Conservation (phyloP, 2,113 vertebrate genomes). For the Amblyornis subalaris region DNA sequence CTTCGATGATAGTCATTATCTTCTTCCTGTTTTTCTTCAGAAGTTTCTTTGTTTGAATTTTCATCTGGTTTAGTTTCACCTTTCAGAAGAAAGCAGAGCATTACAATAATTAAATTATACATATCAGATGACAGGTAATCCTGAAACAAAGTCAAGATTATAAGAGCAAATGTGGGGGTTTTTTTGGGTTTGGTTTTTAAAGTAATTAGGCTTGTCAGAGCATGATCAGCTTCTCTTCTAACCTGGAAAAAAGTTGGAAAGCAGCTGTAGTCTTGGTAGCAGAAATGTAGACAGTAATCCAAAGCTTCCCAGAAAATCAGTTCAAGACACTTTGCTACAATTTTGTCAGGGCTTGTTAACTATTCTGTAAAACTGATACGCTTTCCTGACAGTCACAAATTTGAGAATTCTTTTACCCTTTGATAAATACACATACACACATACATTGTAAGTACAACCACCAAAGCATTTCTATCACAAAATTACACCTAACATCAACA, state of each 20-base stretch:
- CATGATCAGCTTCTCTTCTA: background rate
- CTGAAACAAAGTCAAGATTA: background rate
- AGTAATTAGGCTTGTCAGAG: background rate
- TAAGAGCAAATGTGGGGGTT: background rate
- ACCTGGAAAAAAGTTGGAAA: background rate
- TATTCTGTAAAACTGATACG: background rate
- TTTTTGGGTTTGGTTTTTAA: background rate
- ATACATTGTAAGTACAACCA: background rate
- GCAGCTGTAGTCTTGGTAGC: background rate
- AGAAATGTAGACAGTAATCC: background rate
- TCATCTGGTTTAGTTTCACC: slow-evolving; percentile 90
- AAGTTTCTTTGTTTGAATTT: slow-evolving; percentile 80
- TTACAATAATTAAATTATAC: background rate
- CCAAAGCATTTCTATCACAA: background rate
- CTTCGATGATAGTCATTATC: slow-evolving; percentile 93
- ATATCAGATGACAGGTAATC: background rate
- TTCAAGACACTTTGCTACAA: background rate
- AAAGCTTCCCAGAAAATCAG: background rate
- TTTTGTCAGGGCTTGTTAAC: background rate
- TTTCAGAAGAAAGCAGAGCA: slow-evolving; percentile 53
- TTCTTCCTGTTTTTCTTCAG: slow-evolving; percentile 90
- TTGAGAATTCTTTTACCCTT: background rate
- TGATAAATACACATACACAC: background rate
- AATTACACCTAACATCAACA: background rate
- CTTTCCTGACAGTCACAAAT: background rate